Percentiles rank a stretch among this genome's conserved stretches.
Evolutionary conservation across 2,797 vertebrate species (phyloP).

Genomic region (Arctocebus calabarensis): DNA sequence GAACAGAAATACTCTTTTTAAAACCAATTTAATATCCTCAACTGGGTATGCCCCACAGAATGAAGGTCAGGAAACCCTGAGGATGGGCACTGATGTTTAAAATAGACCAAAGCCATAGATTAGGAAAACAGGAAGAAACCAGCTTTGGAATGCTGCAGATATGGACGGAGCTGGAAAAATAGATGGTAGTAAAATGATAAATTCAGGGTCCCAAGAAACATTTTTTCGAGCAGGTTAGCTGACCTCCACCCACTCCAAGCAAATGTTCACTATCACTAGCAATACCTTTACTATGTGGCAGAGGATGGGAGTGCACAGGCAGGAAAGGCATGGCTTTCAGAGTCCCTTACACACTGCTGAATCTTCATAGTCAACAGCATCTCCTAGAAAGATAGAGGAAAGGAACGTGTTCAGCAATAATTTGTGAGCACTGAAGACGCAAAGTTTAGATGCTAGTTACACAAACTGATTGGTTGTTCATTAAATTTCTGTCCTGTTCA

Average conservation of each 20-base stretch:
- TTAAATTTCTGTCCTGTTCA: neutral
- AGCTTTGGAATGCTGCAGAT: neutral
- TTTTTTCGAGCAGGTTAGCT: neutral
- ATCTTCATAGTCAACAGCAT: neutral
- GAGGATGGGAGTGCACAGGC: neutral
- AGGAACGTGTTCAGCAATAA: neutral
- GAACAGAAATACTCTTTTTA: constrained; percentile 60
- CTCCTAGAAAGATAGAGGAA: neutral
- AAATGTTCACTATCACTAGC: neutral
- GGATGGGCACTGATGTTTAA: constrained; percentile 58
- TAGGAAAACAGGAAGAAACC: constrained; percentile 67
- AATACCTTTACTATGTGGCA: neutral
- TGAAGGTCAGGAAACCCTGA: constrained; percentile 68
- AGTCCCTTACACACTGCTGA: neutral
- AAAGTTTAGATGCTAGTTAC: neutral
- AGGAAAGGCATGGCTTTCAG: neutral
- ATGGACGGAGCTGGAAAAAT: constrained; percentile 3
- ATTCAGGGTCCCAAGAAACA: neutral
- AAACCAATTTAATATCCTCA: constrained; percentile 55
- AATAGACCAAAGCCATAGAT: constrained; percentile 53
- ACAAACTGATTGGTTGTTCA: neutral
- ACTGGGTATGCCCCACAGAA: constrained; percentile 50
- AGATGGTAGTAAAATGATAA: neutral
- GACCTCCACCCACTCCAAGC: neutral
- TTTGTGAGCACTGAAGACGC: neutral